These are phyloP conservation scores for Tipula vernalis DNA, from an alignment of 2,888 invertebrate species.

Conservation along the genomic window DNA sequence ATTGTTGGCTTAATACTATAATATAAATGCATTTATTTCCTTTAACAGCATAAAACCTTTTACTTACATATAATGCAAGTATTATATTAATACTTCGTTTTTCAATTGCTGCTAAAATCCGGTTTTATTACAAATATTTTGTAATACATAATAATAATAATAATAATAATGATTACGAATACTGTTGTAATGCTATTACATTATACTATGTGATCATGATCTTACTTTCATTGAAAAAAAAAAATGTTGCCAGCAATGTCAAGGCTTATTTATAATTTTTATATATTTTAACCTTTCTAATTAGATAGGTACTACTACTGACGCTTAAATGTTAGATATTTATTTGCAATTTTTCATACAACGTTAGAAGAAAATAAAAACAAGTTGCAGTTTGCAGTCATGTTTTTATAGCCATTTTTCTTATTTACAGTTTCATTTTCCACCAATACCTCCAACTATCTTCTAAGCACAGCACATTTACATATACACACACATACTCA, in stretches of 20 bases:
- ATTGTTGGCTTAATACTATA: neutral
- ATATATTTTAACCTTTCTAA: neutral
- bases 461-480: neutral
- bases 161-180: neutral
- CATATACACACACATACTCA: neutral
- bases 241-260: neutral
- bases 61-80: neutral
- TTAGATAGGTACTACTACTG: neutral
- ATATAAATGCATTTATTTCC: neutral
- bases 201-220: neutral
- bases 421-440: neutral
- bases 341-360: neutral
- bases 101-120: neutral
- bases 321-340: neutral
- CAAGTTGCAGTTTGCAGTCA: neutral
- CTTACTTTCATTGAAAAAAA: conserved; percentile 8
- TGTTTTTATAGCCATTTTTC: neutral
- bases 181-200: neutral
- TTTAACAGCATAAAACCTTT: neutral
- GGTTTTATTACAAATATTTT: neutral
- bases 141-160: neutral
- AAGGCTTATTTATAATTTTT: neutral
- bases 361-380: neutral
- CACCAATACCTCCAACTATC: neutral
- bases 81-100: neutral